Evolutionary conservation across 2,113 vertebrate genomes (phyloP).

Genomic region (Pampusana beccarii): DNA sequence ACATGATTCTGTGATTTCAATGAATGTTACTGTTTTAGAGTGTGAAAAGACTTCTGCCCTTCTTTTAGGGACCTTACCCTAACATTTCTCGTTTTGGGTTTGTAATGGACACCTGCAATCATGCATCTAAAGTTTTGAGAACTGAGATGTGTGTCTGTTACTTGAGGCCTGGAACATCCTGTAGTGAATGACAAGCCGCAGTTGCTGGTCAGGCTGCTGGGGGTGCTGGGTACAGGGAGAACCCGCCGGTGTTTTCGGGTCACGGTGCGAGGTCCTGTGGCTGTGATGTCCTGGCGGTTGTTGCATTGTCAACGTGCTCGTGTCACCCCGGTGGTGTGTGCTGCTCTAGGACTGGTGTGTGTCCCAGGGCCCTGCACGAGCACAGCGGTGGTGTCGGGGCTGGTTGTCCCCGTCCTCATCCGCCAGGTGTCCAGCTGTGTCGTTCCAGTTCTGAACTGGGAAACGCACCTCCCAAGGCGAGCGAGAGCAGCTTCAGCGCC

Average conservation of each 20-base stretch:
- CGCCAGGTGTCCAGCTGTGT: fast-evolving
- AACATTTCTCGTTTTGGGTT: not conserved
- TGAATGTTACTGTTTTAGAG: fast-evolving
- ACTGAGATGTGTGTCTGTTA: fast-evolving
- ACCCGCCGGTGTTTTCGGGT: not conserved
- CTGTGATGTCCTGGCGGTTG: too few species aligned
- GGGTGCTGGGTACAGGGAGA: fast-evolving
- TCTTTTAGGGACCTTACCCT: not conserved
- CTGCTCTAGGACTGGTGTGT: not conserved
- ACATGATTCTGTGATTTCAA: too few species aligned
- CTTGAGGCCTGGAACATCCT: not conserved
- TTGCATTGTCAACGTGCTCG: not conserved
- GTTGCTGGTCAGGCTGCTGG: not conserved
- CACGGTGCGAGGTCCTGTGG: not conserved
- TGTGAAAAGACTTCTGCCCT: not conserved
- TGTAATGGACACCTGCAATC: not conserved
- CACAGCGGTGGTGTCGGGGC: not conserved
- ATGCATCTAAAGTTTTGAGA: fast-evolving
- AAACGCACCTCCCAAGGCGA: fast-evolving
- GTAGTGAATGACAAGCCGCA: not conserved
- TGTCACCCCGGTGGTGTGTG: fast-evolving
- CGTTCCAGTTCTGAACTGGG: fast-evolving
- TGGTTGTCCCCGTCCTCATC: fast-evolving
- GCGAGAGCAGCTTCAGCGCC: not conserved
- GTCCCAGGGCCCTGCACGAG: fast-evolving